Conservation (phyloP, 64 coral and sea anemone species). For the Montipora cactus region DNA sequence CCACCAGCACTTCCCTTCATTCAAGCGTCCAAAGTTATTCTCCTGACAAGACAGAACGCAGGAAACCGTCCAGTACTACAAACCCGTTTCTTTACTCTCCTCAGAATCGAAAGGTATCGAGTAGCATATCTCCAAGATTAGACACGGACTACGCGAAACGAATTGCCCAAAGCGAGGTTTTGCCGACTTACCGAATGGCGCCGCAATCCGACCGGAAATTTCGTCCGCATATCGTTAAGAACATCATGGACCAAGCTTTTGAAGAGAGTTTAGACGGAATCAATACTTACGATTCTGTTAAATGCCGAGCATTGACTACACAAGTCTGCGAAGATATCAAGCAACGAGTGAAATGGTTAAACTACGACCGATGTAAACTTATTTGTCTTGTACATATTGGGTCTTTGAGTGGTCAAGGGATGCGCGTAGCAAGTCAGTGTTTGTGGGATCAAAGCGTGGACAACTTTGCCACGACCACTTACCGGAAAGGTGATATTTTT, state of each 20-base stretch:
- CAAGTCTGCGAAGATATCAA: constrained; percentile 89
- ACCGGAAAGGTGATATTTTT: constrained; percentile 79
- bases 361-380: constrained; percentile 86
- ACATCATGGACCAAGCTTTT: constrained; percentile 81
- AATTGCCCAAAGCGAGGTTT: neutral
- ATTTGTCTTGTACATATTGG: constrained; percentile 91
- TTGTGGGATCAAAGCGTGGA: constrained; percentile 87
- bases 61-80: constrained; percentile 47
- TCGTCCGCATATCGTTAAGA: constrained; percentile 74
- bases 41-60: constrained; percentile 39
- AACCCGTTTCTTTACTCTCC: constrained; percentile 48
- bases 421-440: constrained; percentile 84
- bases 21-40: neutral
- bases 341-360: constrained; percentile 91
- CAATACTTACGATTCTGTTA: constrained; percentile 73
- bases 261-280: constrained; percentile 78
- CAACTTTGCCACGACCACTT: constrained; percentile 80
- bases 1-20: constrained; percentile 17
- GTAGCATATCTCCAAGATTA: constrained; percentile 19
- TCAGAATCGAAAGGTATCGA: constrained; percentile 12
- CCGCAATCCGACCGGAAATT: constrained; percentile 74
- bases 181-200: constrained; percentile 72
- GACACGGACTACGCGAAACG: neutral
- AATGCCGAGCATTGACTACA: constrained; percentile 72
- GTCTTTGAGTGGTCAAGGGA: constrained; percentile 80